Conservation (phyloP, 1,140 invertebrate species). For the Holotrichia oblita region DNA sequence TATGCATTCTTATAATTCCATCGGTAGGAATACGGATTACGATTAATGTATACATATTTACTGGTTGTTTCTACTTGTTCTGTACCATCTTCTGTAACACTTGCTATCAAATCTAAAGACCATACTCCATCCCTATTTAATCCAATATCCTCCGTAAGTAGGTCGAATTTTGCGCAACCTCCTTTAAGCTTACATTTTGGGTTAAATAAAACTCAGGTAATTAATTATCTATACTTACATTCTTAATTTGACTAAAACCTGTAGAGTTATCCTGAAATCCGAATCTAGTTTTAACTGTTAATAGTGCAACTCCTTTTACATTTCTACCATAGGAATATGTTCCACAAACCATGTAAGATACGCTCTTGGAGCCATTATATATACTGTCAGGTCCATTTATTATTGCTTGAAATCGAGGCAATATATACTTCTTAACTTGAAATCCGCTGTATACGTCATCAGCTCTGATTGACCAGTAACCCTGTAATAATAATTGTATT, state of each 20-base stretch:
- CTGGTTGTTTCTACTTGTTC: neutral
- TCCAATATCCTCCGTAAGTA: neutral
- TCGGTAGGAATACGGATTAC: neutral
- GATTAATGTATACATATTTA: neutral
- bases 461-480: neutral
- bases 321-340: slow-evolving; percentile 17
- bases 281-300: neutral
- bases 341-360: neutral
- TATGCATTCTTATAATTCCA: neutral
- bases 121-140: neutral
- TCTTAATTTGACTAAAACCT: neutral
- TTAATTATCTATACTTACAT: neutral
- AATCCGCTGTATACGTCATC: neutral
- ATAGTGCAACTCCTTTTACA: slow-evolving; percentile 17
- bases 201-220: neutral
- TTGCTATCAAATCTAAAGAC: neutral
- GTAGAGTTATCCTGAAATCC: neutral
- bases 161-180: slow-evolving; percentile 2
- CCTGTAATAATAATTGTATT: neutral
- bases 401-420: slow-evolving; percentile 12
- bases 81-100: neutral
- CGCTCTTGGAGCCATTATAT: neutral
- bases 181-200: neutral
- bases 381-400: neutral
- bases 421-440: slow-evolving; percentile 22